These are phyloP conservation scores for Trissonchulus latispiculum DNA, from an alignment of 2,888 invertebrate species.

Conservation along the genomic window DNA sequence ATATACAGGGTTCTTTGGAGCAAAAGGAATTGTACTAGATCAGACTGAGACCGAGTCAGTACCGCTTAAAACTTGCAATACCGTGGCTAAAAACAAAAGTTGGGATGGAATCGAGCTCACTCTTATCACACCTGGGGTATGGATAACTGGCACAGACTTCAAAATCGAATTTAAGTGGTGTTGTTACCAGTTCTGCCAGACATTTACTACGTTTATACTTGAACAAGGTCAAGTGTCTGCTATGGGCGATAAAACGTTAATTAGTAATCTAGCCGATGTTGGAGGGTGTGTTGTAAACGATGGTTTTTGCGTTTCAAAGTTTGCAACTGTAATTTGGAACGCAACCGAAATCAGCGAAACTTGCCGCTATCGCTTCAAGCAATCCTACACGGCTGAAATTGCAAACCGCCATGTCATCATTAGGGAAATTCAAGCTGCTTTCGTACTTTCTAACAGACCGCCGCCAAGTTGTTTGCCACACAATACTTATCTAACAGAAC, in stretches of 20 bases:
- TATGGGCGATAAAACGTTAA: neutral
- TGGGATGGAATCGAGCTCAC: neutral
- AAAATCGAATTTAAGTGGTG: neutral
- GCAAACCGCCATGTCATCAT: neutral
- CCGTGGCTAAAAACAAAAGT: neutral
- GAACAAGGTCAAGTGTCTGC: slow-evolving; percentile 1
- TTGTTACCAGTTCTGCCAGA: neutral
- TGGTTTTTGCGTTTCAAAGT: neutral
- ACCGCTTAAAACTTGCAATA: neutral
- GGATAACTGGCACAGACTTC: neutral
- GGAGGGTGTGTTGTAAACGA: neutral
- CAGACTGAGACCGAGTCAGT: neutral
- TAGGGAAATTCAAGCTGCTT: neutral
- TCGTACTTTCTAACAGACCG: neutral
- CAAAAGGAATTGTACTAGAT: neutral
- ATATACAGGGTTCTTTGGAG: neutral
- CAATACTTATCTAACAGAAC: neutral
- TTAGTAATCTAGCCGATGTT: neutral
- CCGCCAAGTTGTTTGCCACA: neutral
- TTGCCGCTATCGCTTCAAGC: neutral
- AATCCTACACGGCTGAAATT: neutral
- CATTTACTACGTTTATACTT: neutral
- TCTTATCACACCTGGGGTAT: neutral
- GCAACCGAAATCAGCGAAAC: neutral
- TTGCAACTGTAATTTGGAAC: slow-evolving; percentile 5